Base-by-base conservation (phyloP, 2,113 vertebrate genomes). In the Lepidothrix coronata region DNA sequence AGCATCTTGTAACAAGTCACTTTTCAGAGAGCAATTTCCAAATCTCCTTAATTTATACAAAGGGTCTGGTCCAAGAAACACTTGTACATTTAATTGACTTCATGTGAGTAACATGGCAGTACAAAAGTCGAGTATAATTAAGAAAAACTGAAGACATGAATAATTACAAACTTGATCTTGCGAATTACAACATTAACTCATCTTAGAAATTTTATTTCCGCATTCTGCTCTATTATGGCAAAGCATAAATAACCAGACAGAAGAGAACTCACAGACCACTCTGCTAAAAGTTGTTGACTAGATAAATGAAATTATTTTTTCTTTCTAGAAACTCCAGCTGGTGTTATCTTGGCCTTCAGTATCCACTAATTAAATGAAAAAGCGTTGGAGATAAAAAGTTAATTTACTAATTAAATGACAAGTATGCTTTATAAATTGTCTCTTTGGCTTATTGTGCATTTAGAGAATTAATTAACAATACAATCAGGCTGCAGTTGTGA, bases 341-440 rank as follows among this genome's bases (percentile, higher is more conserved):
- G 93, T 97, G 57, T 89, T 88, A 97, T 93, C 93, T 97, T 96
- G 88, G 96, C 95, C 96, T 97, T 96, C 85, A 97, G 62, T 96
- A 97, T 71, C 93, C 94, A 93, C 94, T 97, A 97, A 98, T 98
- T 98, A 98, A 97, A 97, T 77, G 79, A 83, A 97, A 86, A 97
- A 98, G 95, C 6, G 9, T 97, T 96, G 95, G 93, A 96, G 91
- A 96, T 95, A 88, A 96, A 93, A 97, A 96, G 86, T 97, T 97
- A 97, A 98, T 97, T 97, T 98, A 94, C 96, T 98, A 98, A 98
- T 98, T 98, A 98, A 98, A 97, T 95, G 74, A 96, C 95, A 96
- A 97, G 63, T 94, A 95, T 87, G 92, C 86, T 95, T 96, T 95
- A 95, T 95, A 97, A 95, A 97, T 97, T 97, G 92, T 97, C 54